Conservation (phyloP, 2,888 invertebrate genomes). For the Agapostemon virescens region DNA sequence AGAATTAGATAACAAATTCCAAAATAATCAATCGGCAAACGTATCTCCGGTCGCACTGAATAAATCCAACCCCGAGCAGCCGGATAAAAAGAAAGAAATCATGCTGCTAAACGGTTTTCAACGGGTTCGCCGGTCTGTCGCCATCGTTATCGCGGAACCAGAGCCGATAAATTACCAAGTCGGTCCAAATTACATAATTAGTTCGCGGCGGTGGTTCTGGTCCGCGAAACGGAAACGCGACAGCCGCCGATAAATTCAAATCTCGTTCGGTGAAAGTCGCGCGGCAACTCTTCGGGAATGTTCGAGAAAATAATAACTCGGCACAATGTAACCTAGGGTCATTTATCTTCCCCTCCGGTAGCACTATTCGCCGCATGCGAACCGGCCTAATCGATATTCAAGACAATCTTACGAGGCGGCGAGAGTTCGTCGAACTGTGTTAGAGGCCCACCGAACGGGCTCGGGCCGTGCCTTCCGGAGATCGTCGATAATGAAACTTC, state of each 20-base stretch:
- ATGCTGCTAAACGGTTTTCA: not conserved
- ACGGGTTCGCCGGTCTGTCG: slow-evolving; percentile 1
- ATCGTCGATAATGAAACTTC: slow-evolving; percentile 50
- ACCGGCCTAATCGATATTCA: slow-evolving; percentile 57
- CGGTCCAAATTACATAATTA: slow-evolving; percentile 41
- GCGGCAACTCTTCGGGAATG: slow-evolving; percentile 20
- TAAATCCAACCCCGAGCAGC: not conserved
- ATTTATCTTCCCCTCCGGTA: slow-evolving; percentile 52
- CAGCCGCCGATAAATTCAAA: slow-evolving; percentile 38
- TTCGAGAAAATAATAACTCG: slow-evolving; percentile 38
- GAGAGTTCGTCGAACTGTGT: slow-evolving; percentile 42
- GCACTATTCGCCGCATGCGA: slow-evolving; percentile 35
- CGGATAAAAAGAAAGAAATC: not conserved
- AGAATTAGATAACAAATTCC: not conserved
- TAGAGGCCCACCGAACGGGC: slow-evolving; percentile 7
- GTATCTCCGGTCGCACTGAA: not conserved
- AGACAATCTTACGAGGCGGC: slow-evolving; percentile 37
- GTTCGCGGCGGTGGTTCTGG: slow-evolving; percentile 3
- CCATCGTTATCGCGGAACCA: slow-evolving; percentile 24
- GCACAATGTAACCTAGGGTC: slow-evolving; percentile 37
- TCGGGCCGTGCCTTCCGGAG: slow-evolving; percentile 35
- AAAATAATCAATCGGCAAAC: not conserved
- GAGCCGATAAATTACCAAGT: slow-evolving; percentile 30
- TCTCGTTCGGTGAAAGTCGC: slow-evolving; percentile 43
- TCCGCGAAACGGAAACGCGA: not conserved